A percentile compares a stretch with the other conserved stretches of the same genome.
phyloP scores from a whole-genome alignment of 2,888 invertebrate species.

The Eupithecia inturbata region DNA sequence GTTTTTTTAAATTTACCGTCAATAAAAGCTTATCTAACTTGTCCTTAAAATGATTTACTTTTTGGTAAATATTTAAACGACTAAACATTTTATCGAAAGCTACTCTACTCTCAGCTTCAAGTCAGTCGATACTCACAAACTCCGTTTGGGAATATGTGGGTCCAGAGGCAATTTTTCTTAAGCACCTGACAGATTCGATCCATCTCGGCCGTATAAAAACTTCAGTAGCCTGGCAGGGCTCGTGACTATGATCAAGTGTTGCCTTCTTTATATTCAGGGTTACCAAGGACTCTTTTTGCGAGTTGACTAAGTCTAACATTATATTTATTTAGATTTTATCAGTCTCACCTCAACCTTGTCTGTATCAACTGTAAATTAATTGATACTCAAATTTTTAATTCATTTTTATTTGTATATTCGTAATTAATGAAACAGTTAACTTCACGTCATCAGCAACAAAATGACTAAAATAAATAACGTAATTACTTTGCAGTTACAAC shows the following conservation, averaged over 20 bases:
- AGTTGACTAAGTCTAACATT: background rate
- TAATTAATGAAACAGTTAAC: too few relatives aligned
- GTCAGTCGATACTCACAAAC: slow-evolving; percentile 49
- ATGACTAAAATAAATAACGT: slow-evolving; percentile 3
- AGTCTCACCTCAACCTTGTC: background rate
- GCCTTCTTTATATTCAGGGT: slow-evolving; percentile 45
- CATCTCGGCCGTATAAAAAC: slow-evolving; percentile 70
- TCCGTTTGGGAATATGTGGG: slow-evolving; percentile 45
- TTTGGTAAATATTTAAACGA: background rate
- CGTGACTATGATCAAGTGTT: slow-evolving; percentile 73
- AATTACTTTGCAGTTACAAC: slow-evolving; percentile 18
- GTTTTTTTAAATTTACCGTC: too few relatives aligned
- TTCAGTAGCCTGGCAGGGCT: slow-evolving; percentile 62
- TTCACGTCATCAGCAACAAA: background rate
- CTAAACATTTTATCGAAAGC: background rate
- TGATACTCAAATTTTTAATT: background rate
- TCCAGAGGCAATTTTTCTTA: slow-evolving; percentile 66
- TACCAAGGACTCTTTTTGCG: slow-evolving; percentile 13
- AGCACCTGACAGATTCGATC: slow-evolving; percentile 70
- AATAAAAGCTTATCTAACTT: too few relatives aligned
- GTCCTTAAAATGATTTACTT: background rate
- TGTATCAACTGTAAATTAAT: background rate
- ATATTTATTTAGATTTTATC: background rate
- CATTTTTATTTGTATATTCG: background rate
- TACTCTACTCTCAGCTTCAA: slow-evolving; percentile 5